A percentile compares a stretch with the other conserved stretches of the same genome.
Evolutionary conservation across 2,113 vertebrate genomes (phyloP).

Genomic region (Ia io): DNA sequence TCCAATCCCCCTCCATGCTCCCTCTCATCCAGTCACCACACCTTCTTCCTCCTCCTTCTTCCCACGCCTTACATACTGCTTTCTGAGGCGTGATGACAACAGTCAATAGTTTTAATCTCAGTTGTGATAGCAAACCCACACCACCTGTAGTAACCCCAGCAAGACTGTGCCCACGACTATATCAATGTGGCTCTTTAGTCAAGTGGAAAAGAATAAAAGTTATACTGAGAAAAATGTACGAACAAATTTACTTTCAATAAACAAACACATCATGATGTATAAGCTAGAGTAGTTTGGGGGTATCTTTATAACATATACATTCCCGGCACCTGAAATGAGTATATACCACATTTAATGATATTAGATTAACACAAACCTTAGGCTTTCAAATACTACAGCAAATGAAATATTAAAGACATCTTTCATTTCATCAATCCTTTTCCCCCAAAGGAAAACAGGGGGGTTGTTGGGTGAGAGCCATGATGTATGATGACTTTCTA

Average conservation of each 20-base stretch:
- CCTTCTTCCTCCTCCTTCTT: not conserved
- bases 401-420: not conserved
- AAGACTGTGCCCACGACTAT: not conserved
- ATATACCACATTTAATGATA: not conserved
- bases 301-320: not conserved
- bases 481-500: not conserved
- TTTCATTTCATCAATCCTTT: not conserved
- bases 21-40: not conserved
- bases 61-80: not conserved
- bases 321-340: not conserved
- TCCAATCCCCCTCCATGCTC: not conserved
- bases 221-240: not conserved
- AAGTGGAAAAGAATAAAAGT: not conserved
- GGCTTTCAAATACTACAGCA: not conserved
- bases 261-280: not conserved
- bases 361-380: not conserved
- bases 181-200: not conserved
- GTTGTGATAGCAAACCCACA: rapidly evolving
- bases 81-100: not conserved
- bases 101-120: not conserved
- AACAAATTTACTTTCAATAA: not conserved
- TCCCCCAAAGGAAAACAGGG: not conserved
- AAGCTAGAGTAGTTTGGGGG: not conserved
- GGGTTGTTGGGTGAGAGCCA: not conserved
- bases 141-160: not conserved